These are phyloP conservation scores for Desmodus rotundus DNA, from an alignment of 2,113 vertebrate genomes.

Conservation along the genomic window DNA sequence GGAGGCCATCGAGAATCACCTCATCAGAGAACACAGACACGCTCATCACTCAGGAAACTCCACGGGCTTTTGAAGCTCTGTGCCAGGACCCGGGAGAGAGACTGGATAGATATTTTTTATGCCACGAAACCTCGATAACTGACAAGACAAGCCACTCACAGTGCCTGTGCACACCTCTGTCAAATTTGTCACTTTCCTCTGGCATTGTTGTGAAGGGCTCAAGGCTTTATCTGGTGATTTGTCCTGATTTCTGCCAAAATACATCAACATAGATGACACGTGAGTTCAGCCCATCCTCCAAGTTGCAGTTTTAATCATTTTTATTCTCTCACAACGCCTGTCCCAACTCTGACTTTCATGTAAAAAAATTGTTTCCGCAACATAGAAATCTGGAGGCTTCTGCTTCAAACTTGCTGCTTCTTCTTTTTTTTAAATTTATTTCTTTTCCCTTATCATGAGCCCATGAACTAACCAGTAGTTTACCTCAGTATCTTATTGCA, in stretches of 20 bases:
- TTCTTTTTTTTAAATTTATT: not conserved
- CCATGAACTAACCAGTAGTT: not conserved
- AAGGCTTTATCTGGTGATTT: not conserved
- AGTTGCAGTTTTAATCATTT: not conserved
- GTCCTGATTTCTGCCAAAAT: not conserved
- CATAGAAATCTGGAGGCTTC: not conserved
- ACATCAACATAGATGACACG: not conserved
- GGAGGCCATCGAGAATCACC: too few species aligned
- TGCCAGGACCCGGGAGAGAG: not conserved
- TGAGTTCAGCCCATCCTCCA: not conserved
- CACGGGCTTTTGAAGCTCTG: not conserved
- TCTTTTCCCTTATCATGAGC: not conserved
- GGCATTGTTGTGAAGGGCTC: too few species aligned
- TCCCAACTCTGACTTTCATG: not conserved
- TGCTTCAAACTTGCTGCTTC: not conserved
- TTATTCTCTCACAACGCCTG: not conserved
- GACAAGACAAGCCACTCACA: not conserved
- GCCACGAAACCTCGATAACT: accelerated
- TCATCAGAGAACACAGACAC: not conserved
- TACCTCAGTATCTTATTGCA: not conserved
- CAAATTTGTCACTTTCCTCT: not conserved
- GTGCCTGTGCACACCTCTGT: accelerated
- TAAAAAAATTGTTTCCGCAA: not conserved
- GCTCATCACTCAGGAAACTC: not conserved
- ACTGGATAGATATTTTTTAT: too few species aligned